These are phyloP conservation scores for Acholoe squamosa DNA, from an alignment of 2,888 invertebrate species.

Conservation along the genomic window DNA sequence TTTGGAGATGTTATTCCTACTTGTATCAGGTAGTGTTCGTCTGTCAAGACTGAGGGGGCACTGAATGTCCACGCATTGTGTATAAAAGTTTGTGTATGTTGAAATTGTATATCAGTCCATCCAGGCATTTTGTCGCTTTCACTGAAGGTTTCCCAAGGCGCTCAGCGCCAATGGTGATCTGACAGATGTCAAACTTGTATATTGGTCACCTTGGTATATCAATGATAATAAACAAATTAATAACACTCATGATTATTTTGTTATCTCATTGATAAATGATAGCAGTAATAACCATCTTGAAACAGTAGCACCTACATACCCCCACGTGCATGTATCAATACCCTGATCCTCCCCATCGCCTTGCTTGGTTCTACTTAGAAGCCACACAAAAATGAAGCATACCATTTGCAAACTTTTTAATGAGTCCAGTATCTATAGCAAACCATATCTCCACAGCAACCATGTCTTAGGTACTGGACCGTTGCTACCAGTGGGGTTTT, in stretches of 20 bases:
- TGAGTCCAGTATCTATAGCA: no score
- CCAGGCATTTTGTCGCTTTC: slow-evolving; percentile 31
- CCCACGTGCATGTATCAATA: no score
- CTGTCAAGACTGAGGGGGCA: background rate
- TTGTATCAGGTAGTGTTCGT: background rate
- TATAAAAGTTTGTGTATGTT: slow-evolving; percentile 23
- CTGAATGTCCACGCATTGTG: background rate
- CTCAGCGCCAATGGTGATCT: background rate
- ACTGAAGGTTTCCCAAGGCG: background rate
- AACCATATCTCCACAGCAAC: no score
- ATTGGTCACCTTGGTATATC: slow-evolving; percentile 39
- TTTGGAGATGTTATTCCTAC: background rate
- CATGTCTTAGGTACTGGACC: no score
- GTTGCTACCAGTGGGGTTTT: no score
- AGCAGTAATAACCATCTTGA: background rate
- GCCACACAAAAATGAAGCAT: no score
- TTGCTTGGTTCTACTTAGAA: no score
- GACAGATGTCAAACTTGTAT: slow-evolving; percentile 12
- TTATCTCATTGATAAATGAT: background rate
- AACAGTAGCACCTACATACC: no score
- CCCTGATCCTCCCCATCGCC: no score
- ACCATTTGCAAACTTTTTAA: no score
- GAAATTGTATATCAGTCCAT: slow-evolving; percentile 40
- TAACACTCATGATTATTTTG: background rate
- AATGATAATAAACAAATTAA: slow-evolving; percentile 10